A percentile compares a stretch with the other conserved stretches of the same genome.
Conservation (phyloP, 2,797 vertebrate species). For the Tapera naevia region DNA sequence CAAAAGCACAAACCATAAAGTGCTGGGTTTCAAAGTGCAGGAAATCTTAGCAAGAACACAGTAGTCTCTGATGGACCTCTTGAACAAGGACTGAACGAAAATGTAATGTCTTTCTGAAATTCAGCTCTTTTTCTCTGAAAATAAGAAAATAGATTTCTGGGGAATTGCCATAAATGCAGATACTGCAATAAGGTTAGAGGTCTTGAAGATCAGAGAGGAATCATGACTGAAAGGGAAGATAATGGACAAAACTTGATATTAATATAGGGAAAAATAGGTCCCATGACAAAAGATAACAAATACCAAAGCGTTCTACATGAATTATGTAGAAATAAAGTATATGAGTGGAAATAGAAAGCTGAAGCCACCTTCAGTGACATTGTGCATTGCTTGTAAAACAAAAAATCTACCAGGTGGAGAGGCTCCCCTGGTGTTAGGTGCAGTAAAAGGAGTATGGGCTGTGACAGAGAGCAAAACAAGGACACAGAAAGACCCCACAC, state of each 20-base stretch:
- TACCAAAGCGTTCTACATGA: not conserved
- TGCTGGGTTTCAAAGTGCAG: not conserved
- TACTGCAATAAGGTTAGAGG: not conserved
- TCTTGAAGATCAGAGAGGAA: not conserved
- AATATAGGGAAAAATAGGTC: not conserved
- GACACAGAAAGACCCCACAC: not conserved
- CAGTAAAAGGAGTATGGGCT: not conserved
- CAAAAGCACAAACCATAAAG: constrained; percentile 7
- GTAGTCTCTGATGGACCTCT: not conserved
- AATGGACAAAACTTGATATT: not conserved
- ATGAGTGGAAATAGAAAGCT: not conserved
- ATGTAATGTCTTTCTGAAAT: not conserved
- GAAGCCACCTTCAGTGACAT: not conserved
- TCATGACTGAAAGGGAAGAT: not conserved
- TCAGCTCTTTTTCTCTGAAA: not conserved
- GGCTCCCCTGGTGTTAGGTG: not conserved
- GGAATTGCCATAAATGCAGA: not conserved
- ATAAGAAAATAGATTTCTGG: not conserved
- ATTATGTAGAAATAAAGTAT: not conserved
- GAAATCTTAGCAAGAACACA: not conserved
- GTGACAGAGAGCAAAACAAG: not conserved
- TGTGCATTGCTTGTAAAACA: not conserved
- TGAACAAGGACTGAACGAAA: not conserved
- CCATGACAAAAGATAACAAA: not conserved
- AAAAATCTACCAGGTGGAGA: not conserved